Percentiles rank a stretch among this genome's conserved stretches.
Conservation (phyloP, 2,797 vertebrate genomes). For the Acanthopagrus latus region DNA sequence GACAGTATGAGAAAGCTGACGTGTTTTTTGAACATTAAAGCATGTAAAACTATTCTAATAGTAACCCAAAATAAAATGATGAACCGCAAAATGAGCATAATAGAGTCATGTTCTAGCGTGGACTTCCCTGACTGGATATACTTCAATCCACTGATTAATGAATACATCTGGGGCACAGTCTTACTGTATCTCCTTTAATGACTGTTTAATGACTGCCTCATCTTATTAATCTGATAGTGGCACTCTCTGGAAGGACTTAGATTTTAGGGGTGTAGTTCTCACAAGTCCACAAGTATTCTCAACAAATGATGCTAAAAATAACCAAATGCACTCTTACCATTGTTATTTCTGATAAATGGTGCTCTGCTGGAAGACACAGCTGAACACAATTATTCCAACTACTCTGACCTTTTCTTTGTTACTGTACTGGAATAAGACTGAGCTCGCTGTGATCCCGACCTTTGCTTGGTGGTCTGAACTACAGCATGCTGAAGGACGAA, state of each 20-base stretch:
- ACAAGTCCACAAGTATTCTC: slow-evolving; percentile 5
- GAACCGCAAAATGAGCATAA: too few species aligned
- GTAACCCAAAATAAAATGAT: too few species aligned
- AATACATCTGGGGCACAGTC: slow-evolving; percentile 20
- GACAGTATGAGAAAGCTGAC: too few species aligned
- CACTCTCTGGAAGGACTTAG: background rate
- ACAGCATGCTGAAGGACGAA: background rate
- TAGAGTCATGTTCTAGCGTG: background rate
- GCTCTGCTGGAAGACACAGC: slow-evolving; percentile 22
- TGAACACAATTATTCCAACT: slow-evolving; percentile 18
- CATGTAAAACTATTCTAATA: too few species aligned
- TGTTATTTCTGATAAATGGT: slow-evolving; percentile 38
- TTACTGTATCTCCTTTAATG: slow-evolving; percentile 28
- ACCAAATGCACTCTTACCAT: slow-evolving; percentile 22
- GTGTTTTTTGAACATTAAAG: too few species aligned
- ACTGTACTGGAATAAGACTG: slow-evolving; percentile 13
- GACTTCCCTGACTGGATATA: slow-evolving; percentile 18
- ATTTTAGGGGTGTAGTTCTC: background rate
- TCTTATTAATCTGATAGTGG: slow-evolving; percentile 28
- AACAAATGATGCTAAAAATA: slow-evolving; percentile 21
- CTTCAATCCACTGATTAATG: slow-evolving; percentile 43
- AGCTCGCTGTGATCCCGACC: slow-evolving; percentile 8
- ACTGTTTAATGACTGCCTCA: slow-evolving; percentile 24
- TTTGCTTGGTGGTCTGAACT: slow-evolving; percentile 14
- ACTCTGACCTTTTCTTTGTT: slow-evolving; percentile 12